Base-by-base conservation (phyloP, 2,888 invertebrate genomes). In the Hydraecia micacea region DNA sequence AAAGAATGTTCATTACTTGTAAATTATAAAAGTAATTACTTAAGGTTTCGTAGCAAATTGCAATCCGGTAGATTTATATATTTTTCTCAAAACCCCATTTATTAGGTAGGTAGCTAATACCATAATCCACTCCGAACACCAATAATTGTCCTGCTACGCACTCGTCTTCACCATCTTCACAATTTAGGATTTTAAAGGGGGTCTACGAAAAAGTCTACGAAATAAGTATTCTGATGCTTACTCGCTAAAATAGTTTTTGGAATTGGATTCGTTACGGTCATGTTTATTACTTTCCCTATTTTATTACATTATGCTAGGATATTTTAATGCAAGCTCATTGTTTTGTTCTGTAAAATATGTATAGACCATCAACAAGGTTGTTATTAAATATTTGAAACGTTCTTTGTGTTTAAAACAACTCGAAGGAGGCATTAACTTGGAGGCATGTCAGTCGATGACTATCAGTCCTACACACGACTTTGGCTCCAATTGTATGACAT, bases 401-500 rank as follows among this genome's bases (percentile, higher is more conserved):
- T 65, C 32, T 73, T 75, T 74, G 55, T 79, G 42, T 78, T 76
- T 60, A 39, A 63, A 71, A 75, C 55, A 69, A 81, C 42, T 75
- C 5, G 28, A 83, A 82, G 71, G 77, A 84, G 79, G 81, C 77
- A 86, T 86, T 84, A 80, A 84, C 76, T 84, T 82, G 75, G 81
- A 79, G 73, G 72, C 79, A 87, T 77, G 83, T 69, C 46, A 83
- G 86, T 88, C 80, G 91, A 93, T 93, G 82, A 86, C 84, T 91
- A 93, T 93, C 92, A 86, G 86, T 81, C 81, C 79, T 86, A 81
- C 81, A 88, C 81, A 87, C 84, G 90, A 92, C 87, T 91, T 87
- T 79, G 86, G 86, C 82, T 91, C 81, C 92, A 91, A 91, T 92
- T 91, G 92, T 91, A 88, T 89, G 91, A 87, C 92, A 88, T 90